These are phyloP conservation scores for Drosophila teissieri DNA, from an alignment of 1,140 invertebrate species.

Conservation along the genomic window DNA sequence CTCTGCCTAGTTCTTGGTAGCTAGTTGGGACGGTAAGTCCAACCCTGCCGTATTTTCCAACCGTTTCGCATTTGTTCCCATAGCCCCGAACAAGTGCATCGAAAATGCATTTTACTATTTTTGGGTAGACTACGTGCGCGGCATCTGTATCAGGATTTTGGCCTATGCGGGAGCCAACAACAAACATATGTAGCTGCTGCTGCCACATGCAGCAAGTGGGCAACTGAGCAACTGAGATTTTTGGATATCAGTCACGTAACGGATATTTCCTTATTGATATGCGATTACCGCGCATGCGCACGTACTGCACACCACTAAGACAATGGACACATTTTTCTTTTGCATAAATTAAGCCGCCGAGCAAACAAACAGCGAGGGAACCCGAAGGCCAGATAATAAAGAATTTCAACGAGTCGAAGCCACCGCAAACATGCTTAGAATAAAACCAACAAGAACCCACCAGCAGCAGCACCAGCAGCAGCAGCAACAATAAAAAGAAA, in stretches of 20 bases:
- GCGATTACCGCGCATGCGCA: constrained; percentile 81
- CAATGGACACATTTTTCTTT: constrained; percentile 69
- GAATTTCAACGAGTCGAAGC: constrained; percentile 53
- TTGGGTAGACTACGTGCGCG: constrained; percentile 57
- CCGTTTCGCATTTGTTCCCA: constrained; percentile 49
- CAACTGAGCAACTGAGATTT: constrained; percentile 32
- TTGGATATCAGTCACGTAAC: constrained; percentile 84
- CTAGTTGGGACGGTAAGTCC: neutral
- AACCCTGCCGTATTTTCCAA: neutral
- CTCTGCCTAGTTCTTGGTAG: constrained; percentile 2
- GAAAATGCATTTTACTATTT: constrained; percentile 58
- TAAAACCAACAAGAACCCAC: constrained; percentile 55
- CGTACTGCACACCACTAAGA: constrained; percentile 67
- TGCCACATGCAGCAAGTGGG: constrained; percentile 11
- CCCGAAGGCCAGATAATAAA: constrained; percentile 54
- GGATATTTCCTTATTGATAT: constrained; percentile 84
- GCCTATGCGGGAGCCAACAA: constrained; percentile 46
- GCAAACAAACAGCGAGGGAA: constrained; percentile 45
- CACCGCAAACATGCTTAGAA: constrained; percentile 76
- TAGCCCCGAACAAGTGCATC: constrained; percentile 57
- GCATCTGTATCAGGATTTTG: constrained; percentile 60
- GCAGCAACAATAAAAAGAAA: constrained; percentile 33
- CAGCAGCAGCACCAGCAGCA: constrained; percentile 21
- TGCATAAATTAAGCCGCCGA: constrained; percentile 75
- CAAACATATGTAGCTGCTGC: neutral